phyloP scores from a whole-genome alignment of 1,140 invertebrate species.

The Stenopsyche tienmushanensis region DNA sequence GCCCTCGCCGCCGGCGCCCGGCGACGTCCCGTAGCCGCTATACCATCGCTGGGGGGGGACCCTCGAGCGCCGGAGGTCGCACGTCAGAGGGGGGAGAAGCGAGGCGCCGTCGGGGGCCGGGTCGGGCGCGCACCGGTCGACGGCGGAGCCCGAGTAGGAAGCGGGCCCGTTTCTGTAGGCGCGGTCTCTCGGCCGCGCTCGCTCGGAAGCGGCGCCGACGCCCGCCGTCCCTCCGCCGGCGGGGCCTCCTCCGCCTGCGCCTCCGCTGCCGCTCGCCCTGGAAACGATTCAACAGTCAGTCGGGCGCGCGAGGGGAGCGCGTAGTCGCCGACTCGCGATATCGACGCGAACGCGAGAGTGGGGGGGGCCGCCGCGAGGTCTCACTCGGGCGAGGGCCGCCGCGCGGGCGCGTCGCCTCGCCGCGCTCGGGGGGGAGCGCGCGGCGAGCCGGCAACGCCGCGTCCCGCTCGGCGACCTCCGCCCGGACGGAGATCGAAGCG shows the following conservation, averaged over 20 bases:
- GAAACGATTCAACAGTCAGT: too few relatives aligned
- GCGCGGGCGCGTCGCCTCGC: too few relatives aligned
- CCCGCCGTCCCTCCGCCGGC: constrained; percentile 46
- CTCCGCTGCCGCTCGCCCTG: constrained; percentile 44
- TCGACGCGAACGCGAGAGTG: too few relatives aligned
- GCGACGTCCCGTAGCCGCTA: constrained; percentile 28
- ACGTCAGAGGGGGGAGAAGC: constrained; percentile 25
- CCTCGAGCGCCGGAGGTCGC: constrained; percentile 28
- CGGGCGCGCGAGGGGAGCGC: too few relatives aligned
- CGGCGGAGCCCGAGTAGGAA: constrained; percentile 42
- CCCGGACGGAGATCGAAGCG: too few relatives aligned
- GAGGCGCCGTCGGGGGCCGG: constrained; percentile 44
- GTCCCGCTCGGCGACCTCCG: too few relatives aligned
- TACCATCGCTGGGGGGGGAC: constrained; percentile 33
- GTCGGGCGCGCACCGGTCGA: constrained; percentile 33
- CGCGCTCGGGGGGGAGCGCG: too few relatives aligned
- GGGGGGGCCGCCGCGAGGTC: too few relatives aligned
- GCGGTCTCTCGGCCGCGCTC: constrained; percentile 45
- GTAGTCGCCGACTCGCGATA: neutral
- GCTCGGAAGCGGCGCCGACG: constrained; percentile 46
- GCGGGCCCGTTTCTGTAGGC: constrained; percentile 42
- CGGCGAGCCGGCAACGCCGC: too few relatives aligned
- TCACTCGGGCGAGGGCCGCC: too few relatives aligned
- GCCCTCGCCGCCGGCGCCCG: constrained; percentile 26
- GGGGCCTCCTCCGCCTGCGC: constrained; percentile 47